Evolutionary conservation across 2,113 vertebrate species (phyloP).

Genomic region (Oceanodroma tethys): DNA sequence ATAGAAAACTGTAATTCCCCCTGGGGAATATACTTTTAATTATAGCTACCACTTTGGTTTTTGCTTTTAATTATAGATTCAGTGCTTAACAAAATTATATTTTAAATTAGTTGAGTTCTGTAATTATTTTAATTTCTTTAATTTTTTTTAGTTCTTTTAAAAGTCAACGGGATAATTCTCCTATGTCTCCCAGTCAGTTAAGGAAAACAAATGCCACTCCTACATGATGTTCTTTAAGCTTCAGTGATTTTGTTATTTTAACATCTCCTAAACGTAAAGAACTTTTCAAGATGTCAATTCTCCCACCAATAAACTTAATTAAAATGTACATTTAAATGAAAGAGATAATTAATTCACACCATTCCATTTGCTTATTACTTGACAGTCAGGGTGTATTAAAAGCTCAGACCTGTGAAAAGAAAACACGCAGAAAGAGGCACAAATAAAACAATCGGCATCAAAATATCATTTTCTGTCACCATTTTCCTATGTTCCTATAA

Average conservation of each 20-base stretch:
- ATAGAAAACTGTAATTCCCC: neutral
- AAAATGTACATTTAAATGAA: slow-evolving; percentile 66
- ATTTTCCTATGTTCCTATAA: slow-evolving; percentile 65
- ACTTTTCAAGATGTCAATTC: slow-evolving; percentile 49
- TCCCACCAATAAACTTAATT: slow-evolving; percentile 56
- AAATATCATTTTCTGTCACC: slow-evolving; percentile 65
- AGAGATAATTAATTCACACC: slow-evolving; percentile 65
- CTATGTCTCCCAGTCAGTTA: neutral
- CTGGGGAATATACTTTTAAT: neutral
- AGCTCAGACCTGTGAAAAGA: slow-evolving; percentile 53
- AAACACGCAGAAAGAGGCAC: slow-evolving; percentile 45
- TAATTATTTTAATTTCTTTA: neutral
- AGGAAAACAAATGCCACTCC: slow-evolving; percentile 41
- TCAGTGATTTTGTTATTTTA: slow-evolving; percentile 51
- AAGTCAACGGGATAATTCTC: neutral
- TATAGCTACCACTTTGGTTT: neutral
- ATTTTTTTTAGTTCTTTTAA: neutral
- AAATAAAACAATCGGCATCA: slow-evolving; percentile 71
- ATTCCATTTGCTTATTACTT: slow-evolving; percentile 59
- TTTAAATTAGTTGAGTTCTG: neutral
- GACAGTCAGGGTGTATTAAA: slow-evolving; percentile 50
- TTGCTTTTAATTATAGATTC: neutral
- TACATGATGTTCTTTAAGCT: slow-evolving; percentile 17
- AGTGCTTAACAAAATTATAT: neutral
- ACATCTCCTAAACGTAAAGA: slow-evolving; percentile 19